Evolutionary conservation across 2,113 vertebrate species (phyloP), one percentile per base, ranked within the genome.

Genomic region (Plecturocebus donacophilus): DNA sequence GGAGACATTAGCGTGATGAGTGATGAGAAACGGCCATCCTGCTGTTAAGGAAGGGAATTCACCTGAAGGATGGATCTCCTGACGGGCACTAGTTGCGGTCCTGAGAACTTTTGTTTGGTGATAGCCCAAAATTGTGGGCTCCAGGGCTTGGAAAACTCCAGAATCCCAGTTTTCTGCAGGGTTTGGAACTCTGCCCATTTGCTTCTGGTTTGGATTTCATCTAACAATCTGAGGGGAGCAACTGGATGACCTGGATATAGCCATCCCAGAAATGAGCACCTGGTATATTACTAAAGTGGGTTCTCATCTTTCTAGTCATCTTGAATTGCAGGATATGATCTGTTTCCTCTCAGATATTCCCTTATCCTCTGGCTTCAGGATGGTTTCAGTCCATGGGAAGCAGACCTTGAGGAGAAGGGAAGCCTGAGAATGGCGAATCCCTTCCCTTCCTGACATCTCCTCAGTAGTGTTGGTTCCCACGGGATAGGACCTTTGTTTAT

Each of bases 361-460:
- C 47, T 49, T 49, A n/a, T 47, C 81, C 66, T 84, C 20, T 52
- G 21, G 38, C 30, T 70, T 93, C 25, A 70, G 16, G 38, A 20
- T 17, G 38, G 9, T 25, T 56, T 75, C 35, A 38, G 61, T 64
- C n/a, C 86, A 20, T 30, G 17, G 40, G 70, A 87, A 92, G 79
- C 0, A 23, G 16, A 4, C 35, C 2, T 19, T 35, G 5, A 23
- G 7, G 17, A 30, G 56, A 17, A 3, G 6, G 47, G 47, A 68
- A 52, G 56, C 23, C 35, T 13, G 2, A 0, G 0, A 6, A 7
- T 5, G 2, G 3, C 27, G 10, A 42, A 3, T 64, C 30, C 23
- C 2, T n/a, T 23, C 8, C 1, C 14, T 73, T 77, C 35, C 6
- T 38, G 23, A 1, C n/a, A 20, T 25, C 71, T 64, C 21, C 42